Conservation (phyloP, 1,140 invertebrate genomes). For the Rhagoletis pomonella region DNA sequence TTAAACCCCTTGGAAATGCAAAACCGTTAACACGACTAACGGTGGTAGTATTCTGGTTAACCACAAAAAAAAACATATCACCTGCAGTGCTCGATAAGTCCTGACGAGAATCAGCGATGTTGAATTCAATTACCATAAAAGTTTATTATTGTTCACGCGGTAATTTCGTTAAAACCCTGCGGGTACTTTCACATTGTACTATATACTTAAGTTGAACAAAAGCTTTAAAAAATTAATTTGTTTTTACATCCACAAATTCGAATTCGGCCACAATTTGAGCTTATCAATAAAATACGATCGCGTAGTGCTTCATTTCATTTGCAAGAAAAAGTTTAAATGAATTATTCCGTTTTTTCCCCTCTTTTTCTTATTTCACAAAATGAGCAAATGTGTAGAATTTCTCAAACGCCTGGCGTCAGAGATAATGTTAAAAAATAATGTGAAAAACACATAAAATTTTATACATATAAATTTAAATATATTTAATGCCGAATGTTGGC, state of each 20-base stretch:
- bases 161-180: background rate
- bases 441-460: background rate
- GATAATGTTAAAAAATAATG: constrained; percentile 26
- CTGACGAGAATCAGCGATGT: background rate
- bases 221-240: background rate
- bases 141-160: constrained; percentile 23
- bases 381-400: background rate
- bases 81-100: constrained; percentile 1
- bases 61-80: background rate
- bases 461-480: constrained; percentile 45
- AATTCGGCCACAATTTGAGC: background rate
- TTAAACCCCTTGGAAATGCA: no score
- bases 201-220: constrained; percentile 1
- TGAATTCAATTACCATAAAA: constrained; percentile 50
- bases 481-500: background rate
- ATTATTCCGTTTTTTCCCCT: background rate
- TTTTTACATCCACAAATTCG: no score
- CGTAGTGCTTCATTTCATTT: constrained; percentile 28
- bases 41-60: no score
- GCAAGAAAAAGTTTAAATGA: constrained; percentile 9
- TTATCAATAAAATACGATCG: constrained; percentile 33
- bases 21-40: no score
- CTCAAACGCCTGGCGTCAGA: constrained; percentile 40
- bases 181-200: constrained; percentile 10
- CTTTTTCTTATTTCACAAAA: no score